Conservation (phyloP, 2,797 vertebrate genomes). For the Esox lucius region DNA sequence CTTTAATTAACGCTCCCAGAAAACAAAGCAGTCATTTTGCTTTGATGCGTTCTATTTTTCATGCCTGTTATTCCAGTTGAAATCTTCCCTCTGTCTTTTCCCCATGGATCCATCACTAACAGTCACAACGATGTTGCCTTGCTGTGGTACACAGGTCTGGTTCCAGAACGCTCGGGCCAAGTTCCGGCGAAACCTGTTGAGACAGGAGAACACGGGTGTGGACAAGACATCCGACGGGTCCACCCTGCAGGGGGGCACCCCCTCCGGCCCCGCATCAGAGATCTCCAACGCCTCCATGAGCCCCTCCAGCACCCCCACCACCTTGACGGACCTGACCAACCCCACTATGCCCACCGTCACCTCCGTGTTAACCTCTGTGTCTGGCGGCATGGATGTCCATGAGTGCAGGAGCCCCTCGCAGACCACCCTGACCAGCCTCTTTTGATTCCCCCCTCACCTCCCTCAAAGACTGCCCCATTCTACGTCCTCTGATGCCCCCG, state of each 20-base stretch:
- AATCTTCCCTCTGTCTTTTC: conserved; percentile 32
- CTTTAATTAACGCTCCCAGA: conserved; percentile 70
- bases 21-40: conserved; percentile 76
- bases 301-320: conserved; percentile 96
- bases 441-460: conserved; percentile 82
- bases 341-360: conserved; percentile 98
- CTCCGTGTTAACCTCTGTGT: conserved; percentile 91
- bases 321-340: conserved; percentile 97
- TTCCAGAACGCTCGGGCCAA: conserved; percentile 99
- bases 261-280: conserved; percentile 94
- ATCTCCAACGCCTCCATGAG: conserved; percentile 98
- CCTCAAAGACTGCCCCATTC: conserved; percentile 93
- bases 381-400: conserved; percentile 89
- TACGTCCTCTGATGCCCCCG: conserved; percentile 79
- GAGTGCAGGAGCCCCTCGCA: conserved; percentile 97
- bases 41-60: conserved; percentile 66
- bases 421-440: conserved; percentile 97
- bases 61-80: conserved; percentile 59
- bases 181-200: conserved; percentile 96
- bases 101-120: conserved; percentile 44
- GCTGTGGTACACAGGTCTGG: conserved; percentile 83
- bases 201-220: conserved; percentile 94
- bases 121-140: conserved; percentile 48
- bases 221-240: conserved; percentile 94
- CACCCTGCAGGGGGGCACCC: conserved; percentile 89